Evolutionary conservation across 2,888 invertebrate genomes (phyloP).

Genomic region (Dermolepida albohirtum): DNA sequence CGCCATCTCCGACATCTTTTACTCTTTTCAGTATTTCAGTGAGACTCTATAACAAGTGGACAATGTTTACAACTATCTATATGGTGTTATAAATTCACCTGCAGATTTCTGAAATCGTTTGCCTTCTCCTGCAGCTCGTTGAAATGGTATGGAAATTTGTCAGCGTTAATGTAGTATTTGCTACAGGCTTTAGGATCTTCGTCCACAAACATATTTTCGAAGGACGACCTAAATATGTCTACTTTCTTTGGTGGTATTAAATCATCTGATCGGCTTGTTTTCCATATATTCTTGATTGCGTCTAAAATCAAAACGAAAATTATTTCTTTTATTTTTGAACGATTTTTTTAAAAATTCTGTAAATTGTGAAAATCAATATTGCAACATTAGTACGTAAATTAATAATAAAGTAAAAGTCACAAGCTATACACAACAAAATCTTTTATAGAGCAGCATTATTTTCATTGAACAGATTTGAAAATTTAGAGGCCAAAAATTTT

Average conservation of each 20-base stretch:
- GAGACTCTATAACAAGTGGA: slow-evolving; percentile 46
- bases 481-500: no score
- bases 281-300: slow-evolving; percentile 57
- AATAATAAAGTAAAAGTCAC: no score
- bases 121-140: slow-evolving; percentile 43
- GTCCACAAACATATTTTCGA: slow-evolving; percentile 55
- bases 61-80: slow-evolving; percentile 22
- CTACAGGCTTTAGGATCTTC: slow-evolving; percentile 45
- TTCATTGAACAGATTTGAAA: no score
- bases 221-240: slow-evolving; percentile 53
- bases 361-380: no score
- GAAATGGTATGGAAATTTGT: slow-evolving; percentile 41
- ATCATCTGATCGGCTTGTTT: slow-evolving; percentile 46
- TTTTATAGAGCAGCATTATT: no score
- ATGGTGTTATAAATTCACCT: slow-evolving; percentile 45
- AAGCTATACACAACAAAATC: no score
- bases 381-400: no score
- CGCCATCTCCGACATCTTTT: slow-evolving; percentile 39
- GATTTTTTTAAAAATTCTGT: no score
- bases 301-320: slow-evolving; percentile 47
- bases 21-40: slow-evolving; percentile 51
- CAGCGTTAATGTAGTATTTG: slow-evolving; percentile 36
- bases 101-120: slow-evolving; percentile 51
- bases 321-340: no score
- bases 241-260: slow-evolving; percentile 39